Conservation (phyloP, 2,888 invertebrate genomes). For the Adineta ricciae region DNA sequence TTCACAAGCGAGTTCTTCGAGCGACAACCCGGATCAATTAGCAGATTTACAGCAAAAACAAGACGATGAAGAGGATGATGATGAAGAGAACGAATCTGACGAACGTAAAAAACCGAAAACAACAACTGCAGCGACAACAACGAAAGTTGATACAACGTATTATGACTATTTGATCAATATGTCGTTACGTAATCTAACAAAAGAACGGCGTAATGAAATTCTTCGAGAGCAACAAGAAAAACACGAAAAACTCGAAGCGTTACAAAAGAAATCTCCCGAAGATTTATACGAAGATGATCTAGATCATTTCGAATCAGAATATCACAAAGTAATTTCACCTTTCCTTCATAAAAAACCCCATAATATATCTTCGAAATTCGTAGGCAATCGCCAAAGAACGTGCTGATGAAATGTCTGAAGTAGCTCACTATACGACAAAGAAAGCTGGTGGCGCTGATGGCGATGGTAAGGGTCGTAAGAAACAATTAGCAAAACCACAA, state of each 20-base stretch:
- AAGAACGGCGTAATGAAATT: conserved; percentile 80
- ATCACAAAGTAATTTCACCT: conserved; percentile 37
- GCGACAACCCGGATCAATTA: conserved; percentile 37
- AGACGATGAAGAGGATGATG: conserved; percentile 37
- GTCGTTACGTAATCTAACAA: conserved; percentile 87
- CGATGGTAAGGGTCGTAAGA: conserved; percentile 14
- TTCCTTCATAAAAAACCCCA: neutral
- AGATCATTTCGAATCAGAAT: conserved; percentile 55
- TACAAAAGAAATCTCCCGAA: conserved; percentile 60
- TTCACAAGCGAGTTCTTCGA: neutral
- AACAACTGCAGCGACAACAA: neutral
- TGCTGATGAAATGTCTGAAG: conserved; percentile 16
- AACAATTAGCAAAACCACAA: conserved; percentile 23
- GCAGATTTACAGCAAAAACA: conserved; percentile 37
- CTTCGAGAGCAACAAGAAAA: conserved; percentile 77
- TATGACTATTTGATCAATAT: conserved; percentile 87
- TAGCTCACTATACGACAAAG: conserved; percentile 7
- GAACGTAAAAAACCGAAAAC: conserved; percentile 23
- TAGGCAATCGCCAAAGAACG: neutral
- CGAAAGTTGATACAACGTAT: conserved; percentile 53
- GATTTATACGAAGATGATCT: conserved; percentile 75
- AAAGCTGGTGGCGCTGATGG: neutral
- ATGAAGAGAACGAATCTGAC: conserved; percentile 37
- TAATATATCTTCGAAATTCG: neutral
- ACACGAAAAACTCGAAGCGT: conserved; percentile 46